These are phyloP conservation scores for Miichthys miiuy DNA, from an alignment of 2,797 vertebrate species.

Conservation along the genomic window DNA sequence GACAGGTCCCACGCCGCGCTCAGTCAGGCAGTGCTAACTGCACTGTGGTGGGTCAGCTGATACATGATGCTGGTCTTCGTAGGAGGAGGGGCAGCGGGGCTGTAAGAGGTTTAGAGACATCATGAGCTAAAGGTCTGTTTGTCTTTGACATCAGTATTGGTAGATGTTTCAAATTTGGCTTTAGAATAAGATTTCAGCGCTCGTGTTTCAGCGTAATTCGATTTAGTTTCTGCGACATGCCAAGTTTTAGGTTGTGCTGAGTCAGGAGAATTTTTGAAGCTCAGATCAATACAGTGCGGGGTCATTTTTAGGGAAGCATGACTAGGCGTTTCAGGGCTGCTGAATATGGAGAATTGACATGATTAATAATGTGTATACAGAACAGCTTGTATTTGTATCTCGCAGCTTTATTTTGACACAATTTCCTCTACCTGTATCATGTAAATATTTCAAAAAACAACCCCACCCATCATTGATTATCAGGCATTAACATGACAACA, in stretches of 20 bases:
- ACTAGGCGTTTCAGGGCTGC: conserved; percentile 53
- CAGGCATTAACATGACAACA: conserved; percentile 11
- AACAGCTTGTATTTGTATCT: conserved; percentile 21
- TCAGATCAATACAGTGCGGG: conserved; percentile 49
- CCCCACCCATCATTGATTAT: background rate
- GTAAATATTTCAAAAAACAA: background rate
- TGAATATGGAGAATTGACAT: conserved; percentile 40
- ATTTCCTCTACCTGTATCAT: background rate
- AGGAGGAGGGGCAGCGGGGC: conserved; percentile 32
- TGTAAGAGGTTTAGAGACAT: conserved; percentile 16
- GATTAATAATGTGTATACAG: conserved; percentile 27
- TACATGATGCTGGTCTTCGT: conserved; percentile 39
- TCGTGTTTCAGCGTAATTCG: conserved; percentile 52
- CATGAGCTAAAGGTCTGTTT: conserved; percentile 35
- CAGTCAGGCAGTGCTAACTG: conserved; percentile 53
- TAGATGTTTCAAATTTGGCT: conserved; percentile 44
- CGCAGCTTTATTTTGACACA: conserved; percentile 12
- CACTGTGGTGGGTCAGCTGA: conserved; percentile 54
- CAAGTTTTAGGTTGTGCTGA: conserved; percentile 60
- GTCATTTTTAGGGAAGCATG: conserved; percentile 54
- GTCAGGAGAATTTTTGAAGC: conserved; percentile 37
- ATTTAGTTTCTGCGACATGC: conserved; percentile 52
- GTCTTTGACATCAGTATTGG: conserved; percentile 23
- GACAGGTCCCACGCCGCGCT: conserved; percentile 59
- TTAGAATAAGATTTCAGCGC: conserved; percentile 46